phyloP scores from a whole-genome alignment of 2,888 invertebrate genomes.

The Dynastes tityus region DNA sequence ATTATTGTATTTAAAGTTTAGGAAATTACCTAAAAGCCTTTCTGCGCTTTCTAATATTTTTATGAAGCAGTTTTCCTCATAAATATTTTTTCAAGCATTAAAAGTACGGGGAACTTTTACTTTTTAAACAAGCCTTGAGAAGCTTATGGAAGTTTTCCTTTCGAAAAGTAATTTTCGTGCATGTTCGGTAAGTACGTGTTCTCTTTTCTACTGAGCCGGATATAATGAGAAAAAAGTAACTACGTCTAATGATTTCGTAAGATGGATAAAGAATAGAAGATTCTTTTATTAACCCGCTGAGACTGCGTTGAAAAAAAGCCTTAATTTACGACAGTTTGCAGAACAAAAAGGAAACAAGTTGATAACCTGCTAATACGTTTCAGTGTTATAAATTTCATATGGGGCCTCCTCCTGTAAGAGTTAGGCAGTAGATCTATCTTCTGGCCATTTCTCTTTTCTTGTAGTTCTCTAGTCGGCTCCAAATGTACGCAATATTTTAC shows the following conservation, averaged over 20 bases:
- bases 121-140: too few relatives aligned
- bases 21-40: too few relatives aligned
- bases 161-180: not conserved
- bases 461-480: slow-evolving; percentile 7
- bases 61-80: too few relatives aligned
- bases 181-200: not conserved
- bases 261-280: not conserved
- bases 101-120: too few relatives aligned
- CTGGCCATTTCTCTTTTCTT: slow-evolving; percentile 23
- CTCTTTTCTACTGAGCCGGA: not conserved
- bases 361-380: slow-evolving; percentile 41
- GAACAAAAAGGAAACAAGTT: slow-evolving; percentile 35
- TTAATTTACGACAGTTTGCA: slow-evolving; percentile 36
- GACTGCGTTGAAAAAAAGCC: slow-evolving; percentile 6
- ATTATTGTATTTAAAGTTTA: too few relatives aligned
- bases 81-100: too few relatives aligned
- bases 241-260: slow-evolving; percentile 9
- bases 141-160: too few relatives aligned
- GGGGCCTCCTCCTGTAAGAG: slow-evolving; percentile 9
- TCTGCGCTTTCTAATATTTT: too few relatives aligned
- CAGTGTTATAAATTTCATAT: slow-evolving; percentile 32
- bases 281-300: slow-evolving; percentile 12
- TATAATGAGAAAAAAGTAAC: not conserved
- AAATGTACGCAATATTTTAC: slow-evolving; percentile 26
- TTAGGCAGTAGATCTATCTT: slow-evolving; percentile 31